phyloP scores from a whole-genome alignment of 2,113 vertebrate species.

The Menura novaehollandiae region DNA sequence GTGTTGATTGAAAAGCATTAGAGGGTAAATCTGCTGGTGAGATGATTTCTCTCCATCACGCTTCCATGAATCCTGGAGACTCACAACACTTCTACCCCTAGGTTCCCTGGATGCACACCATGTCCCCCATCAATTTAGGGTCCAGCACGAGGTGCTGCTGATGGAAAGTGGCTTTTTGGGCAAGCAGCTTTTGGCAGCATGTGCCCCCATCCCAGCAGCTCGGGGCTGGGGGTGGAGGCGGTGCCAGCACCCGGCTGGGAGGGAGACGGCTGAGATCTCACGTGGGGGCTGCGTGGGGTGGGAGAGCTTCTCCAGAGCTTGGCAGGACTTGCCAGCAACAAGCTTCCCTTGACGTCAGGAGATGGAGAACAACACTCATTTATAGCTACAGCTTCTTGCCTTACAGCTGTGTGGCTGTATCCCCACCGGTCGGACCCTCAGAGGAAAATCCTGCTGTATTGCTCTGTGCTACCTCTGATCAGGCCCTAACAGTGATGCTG shows the following conservation, averaged over 20 bases:
- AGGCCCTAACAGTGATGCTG: background rate
- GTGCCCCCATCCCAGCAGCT: background rate
- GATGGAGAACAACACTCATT: conserved; percentile 37
- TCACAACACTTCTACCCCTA: accelerated
- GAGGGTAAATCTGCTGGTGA: background rate
- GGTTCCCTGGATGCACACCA: background rate
- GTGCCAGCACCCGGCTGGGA: background rate
- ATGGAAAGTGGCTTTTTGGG: background rate
- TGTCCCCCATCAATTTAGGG: background rate
- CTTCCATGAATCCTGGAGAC: accelerated
- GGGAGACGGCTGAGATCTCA: conserved; percentile 31
- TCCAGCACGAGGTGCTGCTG: background rate
- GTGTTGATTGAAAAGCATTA: background rate
- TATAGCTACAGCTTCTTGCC: conserved; percentile 38
- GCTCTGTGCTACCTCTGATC: background rate
- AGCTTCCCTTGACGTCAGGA: conserved; percentile 48
- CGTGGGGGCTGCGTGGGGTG: conserved; percentile 35
- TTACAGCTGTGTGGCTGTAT: background rate
- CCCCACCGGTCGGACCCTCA: background rate
- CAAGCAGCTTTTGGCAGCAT: background rate
- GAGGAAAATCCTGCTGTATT: background rate
- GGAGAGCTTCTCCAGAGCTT: conserved; percentile 1
- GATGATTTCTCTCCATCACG: background rate
- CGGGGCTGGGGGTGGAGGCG: background rate
- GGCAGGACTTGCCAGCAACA: background rate